Evolutionary conservation across 2,113 vertebrate genomes (phyloP).

Genomic region (Carettochelys insculpta): DNA sequence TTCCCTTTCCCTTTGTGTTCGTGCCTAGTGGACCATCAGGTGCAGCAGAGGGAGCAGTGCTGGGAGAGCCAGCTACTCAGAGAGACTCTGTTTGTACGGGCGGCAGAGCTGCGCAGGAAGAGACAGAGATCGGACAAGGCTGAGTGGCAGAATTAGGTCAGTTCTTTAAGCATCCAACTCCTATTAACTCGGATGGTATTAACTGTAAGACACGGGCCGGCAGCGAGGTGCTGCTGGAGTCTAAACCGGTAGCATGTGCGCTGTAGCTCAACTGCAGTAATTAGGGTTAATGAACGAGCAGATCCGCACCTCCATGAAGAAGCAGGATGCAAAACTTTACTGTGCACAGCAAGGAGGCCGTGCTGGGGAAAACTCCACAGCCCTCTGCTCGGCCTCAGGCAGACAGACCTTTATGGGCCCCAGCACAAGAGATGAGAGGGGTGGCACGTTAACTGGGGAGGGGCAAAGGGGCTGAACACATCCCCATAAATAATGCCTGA

Average conservation of each 20-base stretch:
- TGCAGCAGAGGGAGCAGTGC: background rate
- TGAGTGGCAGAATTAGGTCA: background rate
- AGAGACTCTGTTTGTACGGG: background rate
- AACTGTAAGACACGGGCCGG: background rate
- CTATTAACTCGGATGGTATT: no score
- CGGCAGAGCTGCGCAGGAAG: background rate
- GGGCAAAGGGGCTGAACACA: background rate
- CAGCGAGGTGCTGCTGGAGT: background rate
- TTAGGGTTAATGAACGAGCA: background rate
- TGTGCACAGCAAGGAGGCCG: background rate
- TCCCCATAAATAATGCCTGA: background rate
- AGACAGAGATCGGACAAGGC: background rate
- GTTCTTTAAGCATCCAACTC: background rate
- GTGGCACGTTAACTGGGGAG: rapidly evolving
- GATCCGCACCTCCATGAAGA: background rate
- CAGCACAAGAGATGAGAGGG: background rate
- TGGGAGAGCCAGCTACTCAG: background rate
- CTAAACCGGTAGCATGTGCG: background rate
- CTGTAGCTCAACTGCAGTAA: background rate
- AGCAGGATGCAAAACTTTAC: background rate
- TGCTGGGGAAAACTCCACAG: background rate
- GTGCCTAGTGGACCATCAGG: background rate
- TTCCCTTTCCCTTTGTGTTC: background rate
- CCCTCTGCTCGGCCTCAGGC: background rate
- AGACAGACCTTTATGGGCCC: background rate